Evolutionary conservation across 2,797 vertebrate species (phyloP).

Genomic region (Spizella passerina): DNA sequence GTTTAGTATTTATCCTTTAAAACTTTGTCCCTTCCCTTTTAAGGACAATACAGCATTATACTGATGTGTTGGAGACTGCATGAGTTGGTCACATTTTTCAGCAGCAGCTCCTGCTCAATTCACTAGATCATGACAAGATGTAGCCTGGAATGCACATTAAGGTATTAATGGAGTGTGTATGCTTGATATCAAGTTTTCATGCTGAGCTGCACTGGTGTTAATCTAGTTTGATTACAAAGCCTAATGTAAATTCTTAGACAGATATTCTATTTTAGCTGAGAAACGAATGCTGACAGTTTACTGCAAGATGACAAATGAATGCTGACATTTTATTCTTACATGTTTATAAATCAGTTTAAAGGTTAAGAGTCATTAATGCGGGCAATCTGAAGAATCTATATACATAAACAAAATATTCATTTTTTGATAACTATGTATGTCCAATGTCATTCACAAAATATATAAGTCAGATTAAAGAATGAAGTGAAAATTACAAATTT

Average conservation of each 20-base stretch:
- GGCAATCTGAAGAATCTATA: slow-evolving; percentile 59
- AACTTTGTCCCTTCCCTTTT: not conserved
- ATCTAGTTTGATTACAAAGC: slow-evolving; percentile 69
- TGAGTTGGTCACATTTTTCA: slow-evolving; percentile 29
- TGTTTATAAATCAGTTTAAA: slow-evolving; percentile 75
- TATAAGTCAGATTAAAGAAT: slow-evolving; percentile 52
- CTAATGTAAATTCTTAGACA: slow-evolving; percentile 64
- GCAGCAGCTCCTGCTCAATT: slow-evolving; percentile 45
- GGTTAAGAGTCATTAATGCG: slow-evolving; percentile 66
- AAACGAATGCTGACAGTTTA: slow-evolving; percentile 72
- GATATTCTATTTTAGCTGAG: slow-evolving; percentile 69
- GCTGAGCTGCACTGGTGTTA: slow-evolving; percentile 53
- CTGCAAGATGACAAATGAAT: slow-evolving; percentile 72
- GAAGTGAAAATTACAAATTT: slow-evolving; percentile 40
- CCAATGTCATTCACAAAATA: slow-evolving; percentile 50
- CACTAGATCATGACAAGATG: slow-evolving; percentile 27
- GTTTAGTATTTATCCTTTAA: not conserved
- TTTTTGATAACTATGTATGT: slow-evolving; percentile 57
- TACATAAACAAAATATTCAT: slow-evolving; percentile 69
- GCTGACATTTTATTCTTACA: slow-evolving; percentile 71
- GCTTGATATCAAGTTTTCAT: slow-evolving; percentile 56
- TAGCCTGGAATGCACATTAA: slow-evolving; percentile 54
- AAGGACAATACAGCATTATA: not conserved
- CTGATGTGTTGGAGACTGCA: not conserved
- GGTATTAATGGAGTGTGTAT: slow-evolving; percentile 57